These are phyloP conservation scores for Villa cingulata DNA, from an alignment of 2,888 invertebrate genomes.

Conservation along the genomic window DNA sequence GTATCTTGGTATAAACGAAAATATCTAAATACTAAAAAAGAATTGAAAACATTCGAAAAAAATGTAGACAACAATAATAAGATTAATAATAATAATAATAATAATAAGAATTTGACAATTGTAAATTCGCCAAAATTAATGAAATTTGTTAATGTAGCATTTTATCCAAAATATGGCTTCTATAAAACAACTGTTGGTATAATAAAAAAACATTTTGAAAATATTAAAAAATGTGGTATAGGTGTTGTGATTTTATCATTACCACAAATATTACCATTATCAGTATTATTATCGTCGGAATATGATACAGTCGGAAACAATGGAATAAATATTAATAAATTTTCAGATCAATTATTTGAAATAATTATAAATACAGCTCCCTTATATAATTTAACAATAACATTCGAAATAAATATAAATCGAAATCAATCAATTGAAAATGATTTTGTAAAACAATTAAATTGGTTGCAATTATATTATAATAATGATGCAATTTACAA, in stretches of 20 bases:
- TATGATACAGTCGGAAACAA: too few relatives aligned
- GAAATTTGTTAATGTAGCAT: conserved; percentile 25
- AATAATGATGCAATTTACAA: conserved; percentile 28
- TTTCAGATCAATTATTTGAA: conserved; percentile 34
- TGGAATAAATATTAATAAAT: conserved; percentile 13
- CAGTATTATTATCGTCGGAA: not conserved
- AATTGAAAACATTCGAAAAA: not conserved
- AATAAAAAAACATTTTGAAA: conserved; percentile 44
- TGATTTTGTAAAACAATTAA: conserved; percentile 37
- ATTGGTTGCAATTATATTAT: conserved; percentile 19
- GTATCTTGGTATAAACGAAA: conserved; percentile 28
- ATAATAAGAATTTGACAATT: not conserved
- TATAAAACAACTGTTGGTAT: conserved; percentile 31
- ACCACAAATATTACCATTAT: not conserved
- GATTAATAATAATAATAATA: not conserved
- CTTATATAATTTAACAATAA: conserved; percentile 39
- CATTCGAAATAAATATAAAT: conserved; percentile 47
- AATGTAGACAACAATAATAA: not conserved
- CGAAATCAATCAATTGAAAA: conserved; percentile 38
- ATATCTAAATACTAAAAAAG: not conserved
- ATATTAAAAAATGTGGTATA: conserved; percentile 43
- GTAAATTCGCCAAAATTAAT: not conserved
- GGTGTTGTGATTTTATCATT: conserved; percentile 39
- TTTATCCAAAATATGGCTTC: conserved; percentile 31
- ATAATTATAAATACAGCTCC: conserved; percentile 35